phyloP scores from a whole-genome alignment of 2,797 vertebrate genomes.

The Cirrhinus molitorella region DNA sequence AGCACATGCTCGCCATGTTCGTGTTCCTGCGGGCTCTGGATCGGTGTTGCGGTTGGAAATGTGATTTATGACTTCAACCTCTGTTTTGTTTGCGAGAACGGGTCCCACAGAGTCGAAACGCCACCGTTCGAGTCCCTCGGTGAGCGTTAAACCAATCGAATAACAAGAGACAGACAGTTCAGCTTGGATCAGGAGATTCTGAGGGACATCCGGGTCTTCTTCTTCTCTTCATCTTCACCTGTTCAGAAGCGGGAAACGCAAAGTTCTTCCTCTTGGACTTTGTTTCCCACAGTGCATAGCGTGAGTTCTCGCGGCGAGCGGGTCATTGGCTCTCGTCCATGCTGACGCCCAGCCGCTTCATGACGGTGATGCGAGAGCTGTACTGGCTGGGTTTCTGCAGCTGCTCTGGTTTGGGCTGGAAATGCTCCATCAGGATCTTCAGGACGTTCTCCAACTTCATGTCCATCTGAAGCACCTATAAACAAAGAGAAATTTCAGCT shows the following conservation, averaged over 20 bases:
- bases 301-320: background rate
- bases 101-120: background rate
- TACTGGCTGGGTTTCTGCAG: slow-evolving; percentile 60
- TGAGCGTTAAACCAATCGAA: slow-evolving; percentile 26
- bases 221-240: background rate
- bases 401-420: slow-evolving; percentile 72
- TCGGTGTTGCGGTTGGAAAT: background rate
- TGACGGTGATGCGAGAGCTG: slow-evolving; percentile 74
- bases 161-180: slow-evolving; percentile 8
- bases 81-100: background rate
- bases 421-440: slow-evolving; percentile 76
- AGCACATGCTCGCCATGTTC: slow-evolving; percentile 20
- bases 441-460: slow-evolving; percentile 77
- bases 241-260: slow-evolving; percentile 16
- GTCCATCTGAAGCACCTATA: slow-evolving; percentile 80
- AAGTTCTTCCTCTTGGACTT: background rate
- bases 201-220: background rate
- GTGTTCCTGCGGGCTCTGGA: background rate
- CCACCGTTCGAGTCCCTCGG: background rate
- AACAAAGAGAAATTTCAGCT: slow-evolving; percentile 44
- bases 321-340: slow-evolving; percentile 76
- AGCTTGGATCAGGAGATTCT: background rate
- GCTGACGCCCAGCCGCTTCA: slow-evolving; percentile 74
- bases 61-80: background rate
- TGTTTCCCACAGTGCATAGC: slow-evolving; percentile 3